Conservation (phyloP, 2,797 vertebrate genomes). For the Oreochromis grahami region DNA sequence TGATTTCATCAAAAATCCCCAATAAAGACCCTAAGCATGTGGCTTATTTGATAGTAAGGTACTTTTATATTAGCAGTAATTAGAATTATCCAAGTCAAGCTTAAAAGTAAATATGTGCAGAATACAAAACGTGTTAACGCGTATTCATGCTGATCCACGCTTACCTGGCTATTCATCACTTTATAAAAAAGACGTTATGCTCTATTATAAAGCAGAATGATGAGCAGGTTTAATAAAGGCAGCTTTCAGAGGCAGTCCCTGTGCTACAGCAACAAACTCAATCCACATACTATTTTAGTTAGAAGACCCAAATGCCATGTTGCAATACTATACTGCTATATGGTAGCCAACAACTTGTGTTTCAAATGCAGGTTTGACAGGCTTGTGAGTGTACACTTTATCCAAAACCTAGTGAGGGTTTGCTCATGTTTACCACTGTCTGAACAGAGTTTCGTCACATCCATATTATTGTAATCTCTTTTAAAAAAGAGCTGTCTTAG, state of each 20-base stretch:
- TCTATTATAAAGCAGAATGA: neutral
- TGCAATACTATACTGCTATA: constrained; percentile 36
- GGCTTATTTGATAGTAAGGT: constrained; percentile 1
- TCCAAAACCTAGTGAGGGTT: neutral
- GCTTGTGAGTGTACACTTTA: neutral
- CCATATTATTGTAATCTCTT: neutral
- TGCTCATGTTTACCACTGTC: neutral
- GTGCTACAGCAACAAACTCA: constrained; percentile 16
- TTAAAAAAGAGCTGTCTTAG: neutral
- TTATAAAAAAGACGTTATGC: neutral
- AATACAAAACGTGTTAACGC: neutral
- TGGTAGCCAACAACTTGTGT: constrained; percentile 5
- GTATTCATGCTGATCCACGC: neutral
- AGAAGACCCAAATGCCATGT: constrained; percentile 51
- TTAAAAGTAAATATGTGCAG: neutral
- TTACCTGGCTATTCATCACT: neutral
- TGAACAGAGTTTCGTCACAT: neutral
- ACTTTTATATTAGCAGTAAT: neutral
- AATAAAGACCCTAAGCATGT: neutral
- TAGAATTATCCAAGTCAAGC: neutral
- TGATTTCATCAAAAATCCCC: constrained; percentile 12
- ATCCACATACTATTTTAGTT: constrained; percentile 50
- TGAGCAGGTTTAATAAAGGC: neutral
- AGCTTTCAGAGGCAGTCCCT: neutral
- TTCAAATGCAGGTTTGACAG: neutral